Evolutionary conservation across 2,888 invertebrate genomes (phyloP), one percentile per base, ranked within the genome.

Genomic region (Lagria hirta): DNA sequence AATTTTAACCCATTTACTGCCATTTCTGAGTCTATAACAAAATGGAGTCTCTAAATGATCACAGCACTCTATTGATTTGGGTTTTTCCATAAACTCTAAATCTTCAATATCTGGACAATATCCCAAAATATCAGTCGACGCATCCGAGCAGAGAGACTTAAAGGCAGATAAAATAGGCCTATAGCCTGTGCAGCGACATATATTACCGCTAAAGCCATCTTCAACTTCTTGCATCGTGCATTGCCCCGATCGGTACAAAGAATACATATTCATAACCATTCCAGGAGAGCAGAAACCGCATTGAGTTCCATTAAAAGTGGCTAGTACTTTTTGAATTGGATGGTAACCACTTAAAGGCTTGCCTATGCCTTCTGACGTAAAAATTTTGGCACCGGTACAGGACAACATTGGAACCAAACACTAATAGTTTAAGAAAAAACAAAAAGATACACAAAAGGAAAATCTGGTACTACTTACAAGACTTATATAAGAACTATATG

Each of bases 261-360:
- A 80, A 67, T 80, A 81, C 83, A 86, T 84, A 57, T 79, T 81
- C 85, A 86, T 86, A 22, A 88, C 78, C 81, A 86, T 86, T 4
- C 86, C 88, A 0, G 86, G 80, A 13, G 82, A 80, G 61, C 88
- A 88, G 61, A 75, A 82, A 1, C 84, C 84, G 57, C 86, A 85
- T 61, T 85, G 85, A 0, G 79, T 76, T 1, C 83, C 85, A 57
- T 82, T 79, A 55, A 77, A 72, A 11, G 76, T 69, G 0, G 80
- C 81, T 8, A 85, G 64, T 1, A 74, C 68, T 30, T 72, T 69
- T 60, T 85, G 84, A 7, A 87, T 70, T 1, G 73, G 69, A 55
- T 86, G 81, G 60, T 83, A 84, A 0, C 84, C 83, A 2, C 68
- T 69, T 41, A 70, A 69, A 34, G 73, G 73, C 60, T 77, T 78